Evolutionary conservation across 2,113 vertebrate genomes (phyloP), one percentile per base, ranked within the genome.

Genomic region (Notarius quadriscutis): DNA sequence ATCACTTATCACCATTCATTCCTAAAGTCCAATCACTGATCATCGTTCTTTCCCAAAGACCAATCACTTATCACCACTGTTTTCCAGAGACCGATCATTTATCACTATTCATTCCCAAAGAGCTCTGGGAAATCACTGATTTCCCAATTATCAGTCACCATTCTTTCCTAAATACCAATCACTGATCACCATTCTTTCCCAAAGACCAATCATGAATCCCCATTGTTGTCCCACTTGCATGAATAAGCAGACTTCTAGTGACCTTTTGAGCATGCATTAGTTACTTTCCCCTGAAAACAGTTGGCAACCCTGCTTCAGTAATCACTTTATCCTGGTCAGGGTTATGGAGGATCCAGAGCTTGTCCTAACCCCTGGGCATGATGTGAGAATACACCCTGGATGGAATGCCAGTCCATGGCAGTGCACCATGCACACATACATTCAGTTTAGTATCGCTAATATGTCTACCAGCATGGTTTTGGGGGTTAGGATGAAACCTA

Each of bases 161-260:
- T 74, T 48, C 34, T 2, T 20, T 3, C 41, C 7, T 7, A 74
- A 22, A 74, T 20, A 41, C 18, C 41, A 10, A 74, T 25, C 41
- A 75, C 18, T 75, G 8, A 75, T 50, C 41, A 48, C 7, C 41
- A 22, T 75, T 50, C 18, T 22, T 48, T 10, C 17, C 17, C 7
- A 74, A 25, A 51, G 4, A 12, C 20, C 48, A 75, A 77, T 51
- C 74, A 77, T 22, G 51, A 11, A 51, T 25, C 48, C 22, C 48
- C 25, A 55, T 15, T 78, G 5, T 55, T 55, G 75, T 55, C 12
- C 50, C 51, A 7, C 50, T 17, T 78, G 50, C 25, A 55, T 55
- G 51, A 78, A 78, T 78, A 78, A 78, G 75, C 14, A 78, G 25
- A 78, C 17, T 78, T 78, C 25, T 78, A 51, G 12, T 78, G 50